Evolutionary conservation across 2,888 invertebrate genomes (phyloP).

Genomic region (Harmothoe impar): DNA sequence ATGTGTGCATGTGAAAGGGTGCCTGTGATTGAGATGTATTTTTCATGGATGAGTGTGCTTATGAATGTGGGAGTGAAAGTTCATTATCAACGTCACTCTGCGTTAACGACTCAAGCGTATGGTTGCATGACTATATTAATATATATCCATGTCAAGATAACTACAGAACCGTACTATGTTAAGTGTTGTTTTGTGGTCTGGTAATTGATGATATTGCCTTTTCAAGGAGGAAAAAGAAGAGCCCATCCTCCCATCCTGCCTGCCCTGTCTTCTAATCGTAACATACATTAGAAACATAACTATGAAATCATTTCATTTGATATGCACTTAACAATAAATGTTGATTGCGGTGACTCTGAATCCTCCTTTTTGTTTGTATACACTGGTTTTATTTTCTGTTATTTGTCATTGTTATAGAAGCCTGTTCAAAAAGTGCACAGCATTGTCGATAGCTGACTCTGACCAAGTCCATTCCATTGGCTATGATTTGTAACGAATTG

Average conservation of each 20-base stretch:
- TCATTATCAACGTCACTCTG: not conserved
- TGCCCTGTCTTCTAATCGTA: not conserved
- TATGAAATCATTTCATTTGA: slow-evolving; percentile 22
- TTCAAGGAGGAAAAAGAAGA: not conserved
- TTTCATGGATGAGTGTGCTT: slow-evolving; percentile 37
- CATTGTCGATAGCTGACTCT: slow-evolving; percentile 42
- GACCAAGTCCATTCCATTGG: slow-evolving; percentile 52
- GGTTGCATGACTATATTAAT: not conserved
- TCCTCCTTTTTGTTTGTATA: slow-evolving; percentile 23
- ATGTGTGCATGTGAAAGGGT: slow-evolving; percentile 12
- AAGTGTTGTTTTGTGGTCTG: slow-evolving; percentile 27
- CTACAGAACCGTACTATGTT: slow-evolving; percentile 23
- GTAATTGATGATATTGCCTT: slow-evolving; percentile 25
- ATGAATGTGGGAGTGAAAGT: slow-evolving; percentile 43
- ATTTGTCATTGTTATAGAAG: slow-evolving; percentile 29
- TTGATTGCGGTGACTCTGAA: slow-evolving; percentile 38
- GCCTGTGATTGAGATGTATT: slow-evolving; percentile 18
- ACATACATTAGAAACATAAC: not conserved
- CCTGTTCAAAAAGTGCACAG: slow-evolving; percentile 32
- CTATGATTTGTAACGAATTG: not conserved
- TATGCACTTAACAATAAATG: slow-evolving; percentile 41
- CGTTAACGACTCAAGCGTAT: slow-evolving; percentile 20
- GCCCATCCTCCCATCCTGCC: slow-evolving; percentile 46
- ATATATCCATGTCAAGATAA: not conserved
- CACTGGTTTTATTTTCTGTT: slow-evolving; percentile 54